These are phyloP conservation scores for Chiroxiphia lanceolata DNA, from an alignment of 2,797 vertebrate genomes.

Conservation along the genomic window DNA sequence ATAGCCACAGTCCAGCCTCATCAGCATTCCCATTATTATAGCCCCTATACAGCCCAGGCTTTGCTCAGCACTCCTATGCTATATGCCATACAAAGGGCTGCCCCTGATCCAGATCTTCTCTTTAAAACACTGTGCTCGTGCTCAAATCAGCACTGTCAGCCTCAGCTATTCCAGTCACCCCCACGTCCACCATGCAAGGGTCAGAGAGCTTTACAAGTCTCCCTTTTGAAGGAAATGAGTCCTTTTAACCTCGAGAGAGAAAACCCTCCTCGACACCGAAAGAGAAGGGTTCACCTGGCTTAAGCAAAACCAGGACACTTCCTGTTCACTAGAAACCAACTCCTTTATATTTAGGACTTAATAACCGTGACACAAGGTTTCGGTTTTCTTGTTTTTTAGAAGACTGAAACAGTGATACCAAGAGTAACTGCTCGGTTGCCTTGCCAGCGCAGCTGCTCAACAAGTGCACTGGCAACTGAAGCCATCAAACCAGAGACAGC, in stretches of 20 bases:
- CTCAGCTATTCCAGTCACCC: not conserved
- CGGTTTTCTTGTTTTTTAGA: not conserved
- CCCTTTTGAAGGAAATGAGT: not conserved
- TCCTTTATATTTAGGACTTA: not conserved
- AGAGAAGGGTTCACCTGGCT: not conserved
- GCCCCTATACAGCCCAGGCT: not conserved
- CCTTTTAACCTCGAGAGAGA: not conserved
- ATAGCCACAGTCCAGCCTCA: not conserved
- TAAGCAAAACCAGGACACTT: not conserved
- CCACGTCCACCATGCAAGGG: not conserved
- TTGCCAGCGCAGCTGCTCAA: not conserved
- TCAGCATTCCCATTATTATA: conserved; percentile 34
- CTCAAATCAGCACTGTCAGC: not conserved
- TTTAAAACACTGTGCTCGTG: not conserved
- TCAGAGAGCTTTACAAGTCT: not conserved
- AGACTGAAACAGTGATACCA: not conserved
- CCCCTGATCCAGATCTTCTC: not conserved
- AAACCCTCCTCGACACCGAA: not conserved
- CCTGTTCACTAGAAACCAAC: not conserved
- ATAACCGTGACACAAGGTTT: not conserved
- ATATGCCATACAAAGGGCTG: not conserved
- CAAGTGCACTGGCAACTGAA: not conserved
- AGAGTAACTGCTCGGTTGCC: not conserved
- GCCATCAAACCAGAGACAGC: not conserved
- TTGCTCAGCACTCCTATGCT: not conserved